Conservation (phyloP, 2,888 invertebrate genomes). For the Drosophila monieri region DNA sequence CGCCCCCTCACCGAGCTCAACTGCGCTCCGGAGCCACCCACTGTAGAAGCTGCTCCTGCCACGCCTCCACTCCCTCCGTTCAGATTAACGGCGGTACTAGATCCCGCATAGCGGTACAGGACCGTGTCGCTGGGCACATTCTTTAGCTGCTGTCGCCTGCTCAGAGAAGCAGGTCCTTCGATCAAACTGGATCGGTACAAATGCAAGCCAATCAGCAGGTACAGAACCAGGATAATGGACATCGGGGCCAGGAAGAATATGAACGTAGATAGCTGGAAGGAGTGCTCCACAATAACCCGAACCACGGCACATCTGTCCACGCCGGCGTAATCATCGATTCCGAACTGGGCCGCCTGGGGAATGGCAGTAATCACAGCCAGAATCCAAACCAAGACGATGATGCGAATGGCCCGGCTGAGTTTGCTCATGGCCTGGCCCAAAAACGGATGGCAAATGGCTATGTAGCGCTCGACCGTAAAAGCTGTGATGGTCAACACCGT, state of each 20-base stretch:
- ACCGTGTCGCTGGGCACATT: conserved; percentile 73
- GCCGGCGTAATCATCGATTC: conserved; percentile 84
- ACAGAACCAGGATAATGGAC: conserved; percentile 93
- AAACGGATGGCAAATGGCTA: conserved; percentile 88
- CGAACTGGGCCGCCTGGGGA: conserved; percentile 92
- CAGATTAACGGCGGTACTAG: conserved; percentile 34
- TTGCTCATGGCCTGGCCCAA: conserved; percentile 91
- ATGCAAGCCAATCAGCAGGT: conserved; percentile 90
- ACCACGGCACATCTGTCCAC: conserved; percentile 81
- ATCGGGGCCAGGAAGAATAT: conserved; percentile 95
- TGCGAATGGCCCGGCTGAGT: conserved; percentile 91
- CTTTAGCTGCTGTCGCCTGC: conserved; percentile 80
- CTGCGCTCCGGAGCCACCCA: conserved; percentile 83
- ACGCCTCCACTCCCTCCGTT: conserved; percentile 13
- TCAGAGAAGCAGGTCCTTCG: conserved; percentile 72
- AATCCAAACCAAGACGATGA: conserved; percentile 91
- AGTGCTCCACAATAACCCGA: conserved; percentile 84
- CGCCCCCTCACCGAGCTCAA: conserved; percentile 85
- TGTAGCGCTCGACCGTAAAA: conserved; percentile 91
- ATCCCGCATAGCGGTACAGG: conserved; percentile 83
- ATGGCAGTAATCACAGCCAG: conserved; percentile 89
- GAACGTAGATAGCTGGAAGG: conserved; percentile 87
- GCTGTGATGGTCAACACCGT: conserved; percentile 92
- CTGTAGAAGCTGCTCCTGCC: conserved; percentile 23
- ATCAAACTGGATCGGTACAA: conserved; percentile 85